Base-by-base conservation (phyloP, 1,140 invertebrate species). In the Nasonia giraulti region DNA sequence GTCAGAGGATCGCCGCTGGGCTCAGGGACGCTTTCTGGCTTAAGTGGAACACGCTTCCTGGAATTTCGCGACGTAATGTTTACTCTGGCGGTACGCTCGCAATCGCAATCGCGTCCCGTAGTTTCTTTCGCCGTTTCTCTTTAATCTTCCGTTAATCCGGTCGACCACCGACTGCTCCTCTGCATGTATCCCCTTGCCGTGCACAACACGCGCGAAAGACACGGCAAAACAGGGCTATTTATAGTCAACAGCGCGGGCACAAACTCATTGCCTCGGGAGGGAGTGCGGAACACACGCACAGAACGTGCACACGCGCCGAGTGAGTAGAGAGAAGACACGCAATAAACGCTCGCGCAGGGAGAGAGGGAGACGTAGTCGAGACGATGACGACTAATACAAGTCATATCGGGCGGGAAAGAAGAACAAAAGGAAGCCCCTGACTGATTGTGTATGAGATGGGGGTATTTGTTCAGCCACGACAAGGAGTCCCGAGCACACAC, bases 171-270 rank as follows among this genome's bases (percentile, higher is more conserved):
- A 6, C 69, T 73, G 71, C 71, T 74, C 37, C 14, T 74, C 31
- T 37, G 68, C n/a, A 0, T 37, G 23, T 37, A 6, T 27, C 12
- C 5, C 10, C 5, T n/a, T 74, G 71, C 23, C 8, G 69, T 14
- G 27, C 14, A 23, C 71, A 23, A 27, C 27, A 6, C 71, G 71
- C 6, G 31, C 31, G 33, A 74, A 37, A 74, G 33, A 74, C 27
- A 33, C 27, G 33, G 71, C 27, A 69, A 23, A 31, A 69, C 68
- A 69, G 27, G 31, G 33, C 71, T 74, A 74, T 74, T 74, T 74
- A 74, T 74, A 74, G 71, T 33, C 14, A 74, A 17, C 71, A 27
- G 27, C 33, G 71, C 71, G 23, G 11, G 66, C n/a, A 31, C 66
- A 31, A 12, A 31, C 12, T 74, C 33, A 74, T 74, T 74, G 40